Evolutionary conservation across 2,113 vertebrate species (phyloP), one percentile per base, ranked within the genome.

Genomic region (Spermophilus dauricus): DNA sequence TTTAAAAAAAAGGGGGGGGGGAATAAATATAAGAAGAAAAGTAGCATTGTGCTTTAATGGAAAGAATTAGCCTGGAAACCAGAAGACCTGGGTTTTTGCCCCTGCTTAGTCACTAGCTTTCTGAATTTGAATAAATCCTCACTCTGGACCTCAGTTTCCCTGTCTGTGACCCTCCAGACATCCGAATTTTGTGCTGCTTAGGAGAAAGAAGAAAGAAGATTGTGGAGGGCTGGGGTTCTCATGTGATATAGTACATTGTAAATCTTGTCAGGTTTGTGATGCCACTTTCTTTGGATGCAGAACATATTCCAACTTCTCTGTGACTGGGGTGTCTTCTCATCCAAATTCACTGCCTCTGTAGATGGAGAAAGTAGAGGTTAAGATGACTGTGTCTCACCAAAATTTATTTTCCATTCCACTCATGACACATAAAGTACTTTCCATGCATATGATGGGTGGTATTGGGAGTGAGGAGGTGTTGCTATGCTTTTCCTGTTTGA

Each of bases 341-440:
- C 67, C 17, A 63, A 77, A 75, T 73, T 73, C 32, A 89, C 24
- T 86, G 32, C 42, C 30, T 83, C 84, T 94, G 0, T 82, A 26
- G 78, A 58, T 77, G 56, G 69, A 70, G 45, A 87, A 91, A 76
- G 24, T 70, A 84, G 75, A 91, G 65, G 22, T 37, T 89, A 86
- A 93, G 70, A 20, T 95, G 69, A 14, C 69, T 78, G 73, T 96
- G 65, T 82, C 67, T 3, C 42, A 58, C 84, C 56, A 76, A 63
- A 92, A 69, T 91, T 48, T 80, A 72, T 94, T 92, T 98, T 97
- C 97, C 89, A 88, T 95, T 97, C 56, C 70, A 42, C 67, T 83
- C n/a, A 70, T 81, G 67, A 96, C 30, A 26, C 67, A 32, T 63
- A 70, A 91, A 84, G 76, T 94, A 75, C 87, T 96, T 97, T 89